A percentile compares a stretch with the other conserved stretches of the same genome.
These are phyloP conservation scores for Eulacestoma nigropectus DNA, from an alignment of 2,113 vertebrate species.

Conservation along the genomic window DNA sequence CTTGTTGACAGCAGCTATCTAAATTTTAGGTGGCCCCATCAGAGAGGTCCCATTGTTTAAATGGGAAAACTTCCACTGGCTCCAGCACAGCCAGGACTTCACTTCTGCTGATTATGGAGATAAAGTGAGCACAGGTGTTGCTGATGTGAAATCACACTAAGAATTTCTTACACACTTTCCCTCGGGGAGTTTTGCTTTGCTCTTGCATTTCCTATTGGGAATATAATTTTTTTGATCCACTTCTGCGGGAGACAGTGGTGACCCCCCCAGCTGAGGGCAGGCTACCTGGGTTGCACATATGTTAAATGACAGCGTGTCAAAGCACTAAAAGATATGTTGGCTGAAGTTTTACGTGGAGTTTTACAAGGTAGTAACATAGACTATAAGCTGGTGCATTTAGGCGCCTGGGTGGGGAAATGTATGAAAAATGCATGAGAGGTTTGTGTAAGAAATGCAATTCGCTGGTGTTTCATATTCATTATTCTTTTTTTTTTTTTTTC, in stretches of 20 bases:
- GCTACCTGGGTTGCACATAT: neutral
- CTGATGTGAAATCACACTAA: neutral
- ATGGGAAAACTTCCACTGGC: neutral
- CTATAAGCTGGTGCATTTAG: neutral
- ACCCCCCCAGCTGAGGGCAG: neutral
- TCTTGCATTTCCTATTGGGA: neutral
- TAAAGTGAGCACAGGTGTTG: neutral
- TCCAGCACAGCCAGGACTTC: neutral
- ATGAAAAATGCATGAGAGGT: conserved; percentile 52
- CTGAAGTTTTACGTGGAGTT: neutral
- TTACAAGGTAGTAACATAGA: neutral
- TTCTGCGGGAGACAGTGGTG: neutral
- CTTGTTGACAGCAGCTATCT: neutral
- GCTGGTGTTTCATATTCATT: neutral
- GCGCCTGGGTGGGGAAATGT: neutral
- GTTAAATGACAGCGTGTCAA: neutral
- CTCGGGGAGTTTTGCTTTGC: neutral
- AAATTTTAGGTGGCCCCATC: neutral
- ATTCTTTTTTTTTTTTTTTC: neutral
- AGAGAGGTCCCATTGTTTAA: neutral
- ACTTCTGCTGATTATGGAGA: neutral
- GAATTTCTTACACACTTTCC: neutral
- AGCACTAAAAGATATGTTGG: neutral
- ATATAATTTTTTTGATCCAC: neutral
- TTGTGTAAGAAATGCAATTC: conserved; percentile 11